Conservation (phyloP, 1,140 invertebrate species). For the Ectropis grisescens region DNA sequence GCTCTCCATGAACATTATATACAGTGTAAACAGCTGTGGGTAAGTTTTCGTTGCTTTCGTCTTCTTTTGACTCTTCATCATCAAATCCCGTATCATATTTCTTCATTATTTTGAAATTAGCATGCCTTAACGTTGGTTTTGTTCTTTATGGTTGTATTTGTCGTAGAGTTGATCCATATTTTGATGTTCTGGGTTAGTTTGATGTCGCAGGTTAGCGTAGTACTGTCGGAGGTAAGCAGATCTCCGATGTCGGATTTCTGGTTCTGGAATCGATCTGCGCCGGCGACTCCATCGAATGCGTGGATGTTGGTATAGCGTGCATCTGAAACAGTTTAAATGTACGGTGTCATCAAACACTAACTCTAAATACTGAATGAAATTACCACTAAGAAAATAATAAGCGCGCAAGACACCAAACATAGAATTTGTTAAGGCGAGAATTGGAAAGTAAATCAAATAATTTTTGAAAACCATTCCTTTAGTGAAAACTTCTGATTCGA, state of each 20-base stretch:
- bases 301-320: constrained; percentile 86
- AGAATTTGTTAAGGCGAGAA: too few species aligned
- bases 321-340: constrained; percentile 55
- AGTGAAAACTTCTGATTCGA: too few species aligned
- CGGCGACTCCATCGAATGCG: constrained; percentile 82
- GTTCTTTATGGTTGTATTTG: constrained; percentile 49
- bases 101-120: constrained; percentile 59
- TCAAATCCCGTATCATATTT: constrained; percentile 49
- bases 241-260: constrained; percentile 62
- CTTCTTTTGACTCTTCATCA: constrained; percentile 28
- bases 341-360: too few species aligned
- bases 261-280: constrained; percentile 71
- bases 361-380: too few species aligned
- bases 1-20: constrained; percentile 58
- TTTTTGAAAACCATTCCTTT: too few species aligned
- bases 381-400: too few species aligned
- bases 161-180: constrained; percentile 47
- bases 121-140: constrained; percentile 56
- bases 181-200: constrained; percentile 34
- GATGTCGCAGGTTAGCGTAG: constrained; percentile 45
- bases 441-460: too few species aligned
- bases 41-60: constrained; percentile 34
- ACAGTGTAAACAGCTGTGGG: constrained; percentile 60
- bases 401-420: too few species aligned
- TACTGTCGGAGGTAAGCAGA: constrained; percentile 65